Conservation (phyloP, 2,797 vertebrate species). For the Myiotriccus ornatus region DNA sequence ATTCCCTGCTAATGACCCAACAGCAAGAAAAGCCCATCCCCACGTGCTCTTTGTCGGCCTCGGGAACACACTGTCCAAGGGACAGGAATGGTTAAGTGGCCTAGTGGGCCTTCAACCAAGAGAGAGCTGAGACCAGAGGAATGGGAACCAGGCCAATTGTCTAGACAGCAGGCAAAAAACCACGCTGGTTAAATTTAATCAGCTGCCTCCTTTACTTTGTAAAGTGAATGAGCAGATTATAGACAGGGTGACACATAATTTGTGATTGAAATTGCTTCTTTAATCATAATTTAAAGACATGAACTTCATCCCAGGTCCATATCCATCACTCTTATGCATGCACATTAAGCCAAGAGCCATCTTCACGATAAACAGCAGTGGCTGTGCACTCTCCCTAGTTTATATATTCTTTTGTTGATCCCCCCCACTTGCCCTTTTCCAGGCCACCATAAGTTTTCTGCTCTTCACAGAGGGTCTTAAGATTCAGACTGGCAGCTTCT, state of each 20-base stretch:
- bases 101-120: conserved; percentile 34
- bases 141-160: conserved; percentile 47
- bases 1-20: neutral
- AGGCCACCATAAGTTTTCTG: neutral
- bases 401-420: neutral
- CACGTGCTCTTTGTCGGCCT: neutral
- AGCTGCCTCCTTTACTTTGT: conserved; percentile 58
- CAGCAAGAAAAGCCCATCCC: neutral
- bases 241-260: conserved; percentile 43
- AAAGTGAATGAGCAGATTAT: conserved; percentile 50
- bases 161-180: conserved; percentile 64
- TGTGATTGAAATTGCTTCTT: conserved; percentile 43
- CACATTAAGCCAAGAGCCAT: neutral
- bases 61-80: neutral
- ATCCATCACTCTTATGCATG: neutral
- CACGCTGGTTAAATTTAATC: conserved; percentile 54
- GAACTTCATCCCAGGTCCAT: neutral
- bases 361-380: neutral
- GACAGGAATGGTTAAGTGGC: conserved; percentile 24
- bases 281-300: conserved; percentile 47
- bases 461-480: neutral
- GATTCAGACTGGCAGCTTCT: conserved; percentile 14
- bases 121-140: neutral
- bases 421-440: neutral
- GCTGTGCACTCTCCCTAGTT: neutral